Evolutionary conservation across 2,797 vertebrate genomes (phyloP).

Genomic region (Enteromius afrohamiltoni): DNA sequence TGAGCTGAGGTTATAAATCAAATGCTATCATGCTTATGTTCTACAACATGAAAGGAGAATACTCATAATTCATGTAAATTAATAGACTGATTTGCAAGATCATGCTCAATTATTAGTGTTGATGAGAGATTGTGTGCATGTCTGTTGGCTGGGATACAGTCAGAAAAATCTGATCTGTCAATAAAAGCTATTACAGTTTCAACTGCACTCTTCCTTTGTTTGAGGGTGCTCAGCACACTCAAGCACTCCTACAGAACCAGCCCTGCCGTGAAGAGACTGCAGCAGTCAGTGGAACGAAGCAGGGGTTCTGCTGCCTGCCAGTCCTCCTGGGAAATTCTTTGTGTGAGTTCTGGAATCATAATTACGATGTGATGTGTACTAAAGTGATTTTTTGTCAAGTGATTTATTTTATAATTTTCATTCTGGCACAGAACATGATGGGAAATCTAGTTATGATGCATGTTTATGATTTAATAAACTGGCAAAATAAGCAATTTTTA

Average conservation of each 20-base stretch:
- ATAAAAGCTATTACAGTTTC: conserved; percentile 2
- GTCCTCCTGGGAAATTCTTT: not conserved
- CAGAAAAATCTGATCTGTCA: not conserved
- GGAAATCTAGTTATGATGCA: not conserved
- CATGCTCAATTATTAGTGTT: conserved; percentile 21
- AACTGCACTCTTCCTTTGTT: not conserved
- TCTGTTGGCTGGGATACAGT: not conserved
- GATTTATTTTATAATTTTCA: not conserved
- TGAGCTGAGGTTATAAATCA: not conserved
- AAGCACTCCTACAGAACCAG: not conserved
- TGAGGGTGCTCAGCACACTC: not conserved
- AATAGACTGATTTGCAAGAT: conserved; percentile 12
- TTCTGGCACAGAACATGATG: not conserved
- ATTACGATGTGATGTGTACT: not conserved
- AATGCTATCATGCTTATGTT: not conserved
- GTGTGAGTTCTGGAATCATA: not conserved
- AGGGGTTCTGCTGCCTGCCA: not conserved
- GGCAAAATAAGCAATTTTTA: not conserved
- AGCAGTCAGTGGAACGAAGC: not conserved
- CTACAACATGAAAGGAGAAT: not conserved
- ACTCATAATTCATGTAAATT: conserved; percentile 3
- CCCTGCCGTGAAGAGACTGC: not conserved
- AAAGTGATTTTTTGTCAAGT: not conserved
- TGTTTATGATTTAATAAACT: not conserved
- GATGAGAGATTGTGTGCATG: conserved; percentile 19